Percentiles rank a stretch among this genome's conserved stretches.
These are phyloP conservation scores for Diachasmimorpha longicaudata DNA, from an alignment of 1,140 invertebrate species.

Conservation along the genomic window DNA sequence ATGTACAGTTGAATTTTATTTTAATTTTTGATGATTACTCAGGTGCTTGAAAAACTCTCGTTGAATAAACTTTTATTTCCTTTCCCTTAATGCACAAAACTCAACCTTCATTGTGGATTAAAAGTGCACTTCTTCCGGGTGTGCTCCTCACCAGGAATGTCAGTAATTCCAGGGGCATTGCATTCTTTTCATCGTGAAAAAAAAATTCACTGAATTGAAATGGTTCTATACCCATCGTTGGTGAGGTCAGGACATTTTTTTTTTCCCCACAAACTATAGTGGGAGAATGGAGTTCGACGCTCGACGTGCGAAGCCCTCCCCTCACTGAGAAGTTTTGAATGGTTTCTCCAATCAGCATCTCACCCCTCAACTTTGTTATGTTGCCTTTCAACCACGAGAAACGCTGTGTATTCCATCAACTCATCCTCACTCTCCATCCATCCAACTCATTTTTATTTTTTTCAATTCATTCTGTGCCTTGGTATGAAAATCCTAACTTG, in stretches of 20 bases:
- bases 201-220: not conserved
- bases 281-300: slow-evolving; percentile 1
- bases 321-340: slow-evolving; percentile 13
- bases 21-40: too few species aligned
- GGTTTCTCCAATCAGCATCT: slow-evolving; percentile 19
- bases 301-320: not conserved
- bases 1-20: too few species aligned
- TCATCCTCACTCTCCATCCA: not conserved
- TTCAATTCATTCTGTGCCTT: not conserved
- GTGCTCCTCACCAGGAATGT: not conserved
- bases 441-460: not conserved
- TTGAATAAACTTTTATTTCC: too few species aligned
- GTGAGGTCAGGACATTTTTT: not conserved
- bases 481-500: not conserved
- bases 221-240: not conserved
- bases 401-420: not conserved
- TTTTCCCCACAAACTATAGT: not conserved
- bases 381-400: not conserved
- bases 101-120: not conserved
- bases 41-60: too few species aligned
- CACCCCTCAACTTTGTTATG: not conserved
- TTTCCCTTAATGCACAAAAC: not conserved
- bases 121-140: not conserved
- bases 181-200: not conserved
- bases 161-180: not conserved